phyloP scores from a whole-genome alignment of 2,113 vertebrate genomes.

The Sylvicapra grimmia region DNA sequence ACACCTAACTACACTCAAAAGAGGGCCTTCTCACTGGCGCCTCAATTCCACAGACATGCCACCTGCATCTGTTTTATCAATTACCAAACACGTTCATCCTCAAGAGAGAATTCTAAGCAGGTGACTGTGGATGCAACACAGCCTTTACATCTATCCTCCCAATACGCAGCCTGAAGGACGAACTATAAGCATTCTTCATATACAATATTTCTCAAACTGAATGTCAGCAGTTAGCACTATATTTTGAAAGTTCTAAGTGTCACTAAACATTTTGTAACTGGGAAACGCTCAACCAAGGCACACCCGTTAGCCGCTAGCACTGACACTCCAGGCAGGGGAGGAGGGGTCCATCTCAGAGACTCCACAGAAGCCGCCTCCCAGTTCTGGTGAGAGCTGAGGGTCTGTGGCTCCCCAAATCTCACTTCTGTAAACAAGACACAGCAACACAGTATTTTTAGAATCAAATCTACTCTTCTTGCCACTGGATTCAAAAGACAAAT shows the following conservation, averaged over 20 bases:
- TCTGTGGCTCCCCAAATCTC: neutral
- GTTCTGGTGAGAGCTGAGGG: no score
- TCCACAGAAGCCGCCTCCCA: neutral
- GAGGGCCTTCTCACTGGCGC: neutral
- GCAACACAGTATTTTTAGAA: neutral
- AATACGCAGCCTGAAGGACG: neutral
- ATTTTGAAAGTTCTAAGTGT: neutral
- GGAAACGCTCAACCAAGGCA: neutral
- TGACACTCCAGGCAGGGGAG: fast-evolving
- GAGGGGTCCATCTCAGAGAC: neutral
- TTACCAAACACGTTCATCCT: neutral
- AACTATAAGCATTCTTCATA: fast-evolving
- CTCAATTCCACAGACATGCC: neutral
- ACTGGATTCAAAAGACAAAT: neutral
- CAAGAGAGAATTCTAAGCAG: neutral
- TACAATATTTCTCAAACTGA: neutral
- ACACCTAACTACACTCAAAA: neutral
- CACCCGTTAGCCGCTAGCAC: fast-evolving
- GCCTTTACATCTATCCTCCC: no score
- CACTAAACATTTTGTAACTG: neutral
- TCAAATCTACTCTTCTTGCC: neutral
- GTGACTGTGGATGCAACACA: neutral
- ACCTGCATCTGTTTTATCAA: neutral
- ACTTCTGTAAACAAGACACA: neutral
- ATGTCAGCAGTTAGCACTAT: neutral